Base-by-base conservation (phyloP, 2,888 invertebrate species). In the Aphodius sticticus region DNA sequence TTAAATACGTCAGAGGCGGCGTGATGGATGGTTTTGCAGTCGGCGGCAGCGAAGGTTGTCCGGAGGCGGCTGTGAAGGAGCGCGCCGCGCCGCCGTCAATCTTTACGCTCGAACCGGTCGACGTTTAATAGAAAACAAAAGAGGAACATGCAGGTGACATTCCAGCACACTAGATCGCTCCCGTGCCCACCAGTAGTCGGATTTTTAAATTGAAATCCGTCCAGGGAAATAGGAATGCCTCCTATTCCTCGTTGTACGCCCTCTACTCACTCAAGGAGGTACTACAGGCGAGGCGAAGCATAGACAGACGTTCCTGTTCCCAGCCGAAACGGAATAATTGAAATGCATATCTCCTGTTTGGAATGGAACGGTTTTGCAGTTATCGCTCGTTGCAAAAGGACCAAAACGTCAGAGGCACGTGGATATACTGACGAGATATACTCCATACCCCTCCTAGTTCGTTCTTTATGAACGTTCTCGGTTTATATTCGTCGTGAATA, bases 51-150 rank as follows among this genome's bases (percentile, higher is more conserved):
- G 26, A 3, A 26, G 26, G 26, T 26, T 26, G 26, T 26, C 26
- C 26, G 26, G 26, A 26, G 70, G 26, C 70, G 70, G 16, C 70
- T 7, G 26, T n/a, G 74, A 35, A 36, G 35, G 35, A 74, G 74
- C 74, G 37, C 35, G 36, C 26, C 16, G 71, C 71, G 71, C 35
- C 71, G 71, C 71, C 71, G 16, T 35, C 36, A 35, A 35, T 35
- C 74, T 74, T 35, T 74, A 35, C 74, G 35, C 36, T 37, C n/a
- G 36, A 74, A 15, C 35, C 74, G 35, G 36, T 74, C 74, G 37
- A 35, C 74, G 74, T 74, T 74, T 74, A 74, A 74, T 74, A 37
- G 74, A 74, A 74, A 74, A 74, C 74, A 74, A 74, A 74, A 74
- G 74, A 37, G 74, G 35, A 74, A 74, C 74, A 74, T 74, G 74